phyloP scores from a whole-genome alignment of 2,797 vertebrate species.

The Anguilla anguilla region DNA sequence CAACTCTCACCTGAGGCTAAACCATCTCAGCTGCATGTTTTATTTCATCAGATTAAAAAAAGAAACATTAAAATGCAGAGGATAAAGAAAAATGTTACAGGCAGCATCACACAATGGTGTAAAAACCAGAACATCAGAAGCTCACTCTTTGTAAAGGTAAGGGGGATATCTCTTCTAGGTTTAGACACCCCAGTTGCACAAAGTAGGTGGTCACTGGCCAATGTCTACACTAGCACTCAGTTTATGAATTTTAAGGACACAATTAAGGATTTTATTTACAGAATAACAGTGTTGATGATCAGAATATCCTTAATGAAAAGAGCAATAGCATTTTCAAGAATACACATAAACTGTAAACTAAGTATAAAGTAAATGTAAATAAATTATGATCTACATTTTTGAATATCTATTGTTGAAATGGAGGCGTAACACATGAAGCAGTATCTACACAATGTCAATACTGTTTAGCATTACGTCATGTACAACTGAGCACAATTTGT shows the following conservation, averaged over 20 bases:
- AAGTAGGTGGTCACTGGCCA: background rate
- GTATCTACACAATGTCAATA: too few relatives aligned
- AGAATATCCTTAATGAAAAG: too few relatives aligned
- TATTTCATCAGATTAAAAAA: background rate
- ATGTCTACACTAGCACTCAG: background rate
- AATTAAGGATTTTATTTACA: background rate
- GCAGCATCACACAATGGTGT: background rate
- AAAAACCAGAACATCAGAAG: background rate
- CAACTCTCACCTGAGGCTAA: constrained; percentile 61
- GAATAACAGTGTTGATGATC: background rate
- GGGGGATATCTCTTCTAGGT: background rate
- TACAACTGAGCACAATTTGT: too few relatives aligned
- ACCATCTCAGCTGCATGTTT: constrained; percentile 42
- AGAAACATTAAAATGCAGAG: background rate
- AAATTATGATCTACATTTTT: too few relatives aligned
- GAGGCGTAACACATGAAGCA: too few relatives aligned
- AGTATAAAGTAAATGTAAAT: too few relatives aligned
- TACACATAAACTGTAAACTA: too few relatives aligned
- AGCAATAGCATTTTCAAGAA: too few relatives aligned
- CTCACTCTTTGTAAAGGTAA: background rate
- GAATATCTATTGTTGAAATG: too few relatives aligned
- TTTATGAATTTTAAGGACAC: background rate
- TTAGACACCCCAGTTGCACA: background rate
- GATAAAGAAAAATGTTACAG: background rate
- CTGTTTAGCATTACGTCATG: too few relatives aligned